Evolutionary conservation across 2,888 invertebrate species (phyloP), one percentile per base, ranked within the genome.

Genomic region (Parnassius apollo): DNA sequence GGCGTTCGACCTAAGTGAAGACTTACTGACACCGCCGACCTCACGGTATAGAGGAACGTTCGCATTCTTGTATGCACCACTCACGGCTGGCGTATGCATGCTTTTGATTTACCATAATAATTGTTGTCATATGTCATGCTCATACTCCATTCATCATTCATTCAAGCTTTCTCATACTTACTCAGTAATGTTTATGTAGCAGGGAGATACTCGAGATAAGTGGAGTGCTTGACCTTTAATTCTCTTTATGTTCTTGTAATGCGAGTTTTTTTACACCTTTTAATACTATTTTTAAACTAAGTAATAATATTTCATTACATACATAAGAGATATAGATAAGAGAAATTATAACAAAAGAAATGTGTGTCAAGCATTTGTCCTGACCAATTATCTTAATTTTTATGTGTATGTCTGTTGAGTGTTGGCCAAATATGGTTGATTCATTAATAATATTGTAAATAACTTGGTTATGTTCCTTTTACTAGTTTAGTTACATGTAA

Each of bases 401-500:
- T 51, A 22, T 51, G 51, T 51, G 10, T 50, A 22, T 50, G 92
- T 95, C 77, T 7, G 25, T 25, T 86, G 95, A 96, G 89, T 94
- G 93, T 94, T 73, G 83, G 96, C 60, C 96, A 54, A 13, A 22
- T 25, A 7, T 35, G 7, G 7, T 35, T 35, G 35, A 4, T 35
- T 35, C 35, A 35, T 35, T 35, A 35, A 35, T 7, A 35, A 35
- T 35, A 35, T 35, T 35, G 0, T 35, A 35, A 7, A 35, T 35
- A 35, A 35, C 35, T 35, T 35, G 35, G 7, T 35, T 35, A 35
- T 35, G 35, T 35, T 35, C 35, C 35, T 35, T 35, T 35, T 35
- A 35, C 35, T 35, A 35, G 4, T 4, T 35, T 35, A 35, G 35
- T 35, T 35, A 35, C 4, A 35, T 4, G 4, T 7, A 35, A 35